Base-by-base conservation (phyloP, 2,888 invertebrate genomes). In the Peribatodes rhomboidaria region DNA sequence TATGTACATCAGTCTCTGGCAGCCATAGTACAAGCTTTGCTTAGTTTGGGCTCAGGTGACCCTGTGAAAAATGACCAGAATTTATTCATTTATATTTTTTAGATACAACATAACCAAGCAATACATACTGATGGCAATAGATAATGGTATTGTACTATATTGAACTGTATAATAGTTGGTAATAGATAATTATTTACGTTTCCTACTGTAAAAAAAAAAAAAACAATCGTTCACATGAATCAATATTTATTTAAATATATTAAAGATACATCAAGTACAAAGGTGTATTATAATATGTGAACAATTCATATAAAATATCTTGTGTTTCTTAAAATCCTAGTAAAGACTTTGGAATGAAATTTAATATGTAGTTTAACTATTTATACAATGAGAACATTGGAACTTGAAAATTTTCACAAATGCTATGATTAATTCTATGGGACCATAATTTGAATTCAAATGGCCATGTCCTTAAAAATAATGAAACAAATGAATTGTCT, bases 211-310 rank as follows among this genome's bases (percentile, higher is more conserved):
- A 18, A 10, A 44, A 53, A 61, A 56, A 20, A 13, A 14, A 52
- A 55, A 56, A 37, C 22, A 56, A 41, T 37, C 3, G 20, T 22
- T 10, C 49, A 55, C 58, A 58, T 27, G 52, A 59, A 61, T 68
- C 67, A 59, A 65, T 64, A 54, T 65, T 62, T 70, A 69, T 71
- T 75, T 69, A 74, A 74, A 69, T 63, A 61, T 42, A 47, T 59
- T 61, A 47, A 31, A 61, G 61, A 68, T 68, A 70, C 62, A 72
- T 65, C 60, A 55, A 70, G 63, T 70, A 67, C 65, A 70, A 70
- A 67, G 63, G 58, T 68, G 66, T 67, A 62, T 67, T 67, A 31
- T 54, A 27, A 27, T 27, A 58, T 52, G 67, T 59, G 59, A 62
- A 66, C 53, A 67, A 56, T 42, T 55, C 35, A 55, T 66, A 66